These are phyloP conservation scores for Sebastes nivosus DNA, from an alignment of 2,797 vertebrate species.

Conservation along the genomic window DNA sequence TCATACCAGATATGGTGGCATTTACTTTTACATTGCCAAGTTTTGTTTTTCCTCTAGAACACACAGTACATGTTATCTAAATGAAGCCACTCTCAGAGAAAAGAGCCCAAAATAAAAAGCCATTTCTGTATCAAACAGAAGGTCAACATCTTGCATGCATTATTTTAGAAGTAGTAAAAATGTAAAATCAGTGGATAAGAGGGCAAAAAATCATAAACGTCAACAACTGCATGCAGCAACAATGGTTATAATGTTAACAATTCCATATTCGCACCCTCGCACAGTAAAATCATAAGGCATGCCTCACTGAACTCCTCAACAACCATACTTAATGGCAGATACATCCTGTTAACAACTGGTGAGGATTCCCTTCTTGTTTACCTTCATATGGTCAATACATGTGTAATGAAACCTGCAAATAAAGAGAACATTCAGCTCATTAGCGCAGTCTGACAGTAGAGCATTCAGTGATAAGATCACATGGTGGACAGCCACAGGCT, in stretches of 20 bases:
- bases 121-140: constrained; percentile 77
- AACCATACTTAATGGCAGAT: constrained; percentile 66
- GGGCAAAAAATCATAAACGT: constrained; percentile 71
- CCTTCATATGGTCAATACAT: constrained; percentile 83
- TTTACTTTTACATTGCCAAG: constrained; percentile 68
- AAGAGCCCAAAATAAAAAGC: constrained; percentile 49
- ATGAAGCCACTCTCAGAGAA: constrained; percentile 75
- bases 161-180: constrained; percentile 75
- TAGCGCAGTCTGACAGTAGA: neutral
- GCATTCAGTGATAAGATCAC: neutral
- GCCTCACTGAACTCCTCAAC: constrained; percentile 82
- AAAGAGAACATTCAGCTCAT: constrained; percentile 28
- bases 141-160: constrained; percentile 83
- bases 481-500: constrained; percentile 11
- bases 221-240: constrained; percentile 95
- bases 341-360: constrained; percentile 66
- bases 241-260: constrained; percentile 86
- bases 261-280: constrained; percentile 82
- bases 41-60: constrained; percentile 69
- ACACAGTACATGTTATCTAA: constrained; percentile 71
- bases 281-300: constrained; percentile 95
- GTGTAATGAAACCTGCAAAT: constrained; percentile 73
- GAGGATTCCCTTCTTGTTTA: constrained; percentile 73
- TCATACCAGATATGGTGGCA: constrained; percentile 67
- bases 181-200: constrained; percentile 61